Percentiles rank a stretch among this genome's conserved stretches.
Conservation (phyloP, 2,888 invertebrate species). For the Cinara cedri region DNA sequence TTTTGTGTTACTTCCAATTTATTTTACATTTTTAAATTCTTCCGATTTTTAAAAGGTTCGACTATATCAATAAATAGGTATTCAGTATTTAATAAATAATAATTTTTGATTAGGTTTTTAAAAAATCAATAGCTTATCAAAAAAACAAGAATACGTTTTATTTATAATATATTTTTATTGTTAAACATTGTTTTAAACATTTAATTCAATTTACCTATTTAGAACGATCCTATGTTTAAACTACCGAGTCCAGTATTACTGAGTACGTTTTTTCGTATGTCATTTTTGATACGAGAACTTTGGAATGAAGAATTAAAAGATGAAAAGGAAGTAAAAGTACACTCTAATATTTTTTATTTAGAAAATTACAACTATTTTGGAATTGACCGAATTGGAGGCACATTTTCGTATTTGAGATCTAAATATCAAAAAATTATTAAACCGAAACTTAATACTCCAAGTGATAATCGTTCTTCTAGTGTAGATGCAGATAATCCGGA, state of each 20-base stretch:
- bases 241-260: constrained; percentile 30
- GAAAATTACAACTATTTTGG: constrained; percentile 32
- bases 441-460: neutral
- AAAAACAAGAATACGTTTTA: too few relatives aligned
- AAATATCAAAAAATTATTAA: neutral
- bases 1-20: too few relatives aligned
- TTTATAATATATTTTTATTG: too few relatives aligned
- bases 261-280: constrained; percentile 41
- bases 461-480: neutral
- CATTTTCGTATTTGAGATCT: constrained; percentile 23
- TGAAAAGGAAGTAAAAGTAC: neutral
- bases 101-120: too few relatives aligned
- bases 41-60: too few relatives aligned
- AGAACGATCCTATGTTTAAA: constrained; percentile 30
- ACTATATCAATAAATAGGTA: too few relatives aligned
- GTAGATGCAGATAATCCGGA: neutral
- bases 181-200: too few relatives aligned
- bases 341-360: constrained; percentile 41
- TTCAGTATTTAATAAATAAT: too few relatives aligned
- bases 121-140: too few relatives aligned
- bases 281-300: constrained; percentile 6
- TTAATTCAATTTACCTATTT: neutral
- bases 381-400: constrained; percentile 32
- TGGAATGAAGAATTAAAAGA: constrained; percentile 14
- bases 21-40: too few relatives aligned